Percentiles rank a stretch among this genome's conserved stretches.
These are phyloP conservation scores for Brachypterus glaber DNA, from an alignment of 2,888 invertebrate species.

Conservation along the genomic window DNA sequence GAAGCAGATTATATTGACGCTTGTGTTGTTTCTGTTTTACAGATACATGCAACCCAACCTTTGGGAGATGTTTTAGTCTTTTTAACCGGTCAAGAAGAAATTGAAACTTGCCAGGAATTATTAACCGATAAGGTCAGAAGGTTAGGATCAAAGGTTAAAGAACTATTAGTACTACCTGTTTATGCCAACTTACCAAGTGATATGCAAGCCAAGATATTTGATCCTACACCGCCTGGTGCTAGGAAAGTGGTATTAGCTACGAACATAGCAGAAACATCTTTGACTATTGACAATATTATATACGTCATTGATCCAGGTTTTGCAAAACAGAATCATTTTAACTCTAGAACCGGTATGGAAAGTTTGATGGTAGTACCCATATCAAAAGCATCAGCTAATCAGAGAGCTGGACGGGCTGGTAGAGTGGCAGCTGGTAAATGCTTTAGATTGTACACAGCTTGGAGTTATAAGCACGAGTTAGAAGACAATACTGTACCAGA, in stretches of 20 bases:
- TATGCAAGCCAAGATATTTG: slow-evolving; percentile 98
- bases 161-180: slow-evolving; percentile 87
- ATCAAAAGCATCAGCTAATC: slow-evolving; percentile 96
- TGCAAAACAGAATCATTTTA: slow-evolving; percentile 97
- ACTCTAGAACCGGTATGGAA: slow-evolving; percentile 97
- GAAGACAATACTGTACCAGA: slow-evolving; percentile 98
- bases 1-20: slow-evolving; percentile 99
- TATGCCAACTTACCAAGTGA: slow-evolving; percentile 98
- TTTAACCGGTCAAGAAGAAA: slow-evolving; percentile 88
- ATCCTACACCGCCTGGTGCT: slow-evolving; percentile 92
- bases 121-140: slow-evolving; percentile 83
- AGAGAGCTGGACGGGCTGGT: slow-evolving; percentile 92
- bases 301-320: slow-evolving; percentile 99
- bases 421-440: slow-evolving; percentile 96
- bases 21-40: slow-evolving; percentile 91
- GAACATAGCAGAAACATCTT: slow-evolving; percentile 97
- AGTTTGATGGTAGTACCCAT: slow-evolving; percentile 97
- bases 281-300: slow-evolving; percentile 97
- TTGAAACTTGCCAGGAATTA: slow-evolving; percentile 83
- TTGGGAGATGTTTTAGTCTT: slow-evolving; percentile 94
- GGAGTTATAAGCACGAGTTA: slow-evolving; percentile 97
- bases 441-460: slow-evolving; percentile 94
- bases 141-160: slow-evolving; percentile 86
- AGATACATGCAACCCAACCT: slow-evolving; percentile 97
- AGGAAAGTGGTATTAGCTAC: slow-evolving; percentile 96